Evolutionary conservation across 1,140 invertebrate species (phyloP).

Genomic region (Hypothenemus hampei): DNA sequence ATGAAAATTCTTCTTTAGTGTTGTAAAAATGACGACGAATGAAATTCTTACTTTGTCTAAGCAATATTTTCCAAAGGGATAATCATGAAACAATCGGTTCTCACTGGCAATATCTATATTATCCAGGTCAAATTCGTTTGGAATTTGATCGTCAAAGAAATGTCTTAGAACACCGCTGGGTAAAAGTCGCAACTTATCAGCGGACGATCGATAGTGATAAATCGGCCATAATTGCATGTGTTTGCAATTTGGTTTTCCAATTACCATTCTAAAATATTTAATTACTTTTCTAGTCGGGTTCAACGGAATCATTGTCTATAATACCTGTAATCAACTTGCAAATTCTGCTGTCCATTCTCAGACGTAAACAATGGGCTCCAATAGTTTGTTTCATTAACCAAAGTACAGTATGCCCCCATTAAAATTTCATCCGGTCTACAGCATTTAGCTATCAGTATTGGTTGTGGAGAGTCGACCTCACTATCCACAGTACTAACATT

Average conservation of each 20-base stretch:
- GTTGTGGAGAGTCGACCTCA: not conserved
- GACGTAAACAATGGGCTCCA: constrained; percentile 60
- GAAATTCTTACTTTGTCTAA: constrained; percentile 60
- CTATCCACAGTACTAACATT: not conserved
- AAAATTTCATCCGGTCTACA: constrained; percentile 67
- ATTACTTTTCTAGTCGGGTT: not conserved
- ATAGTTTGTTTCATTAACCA: constrained; percentile 55
- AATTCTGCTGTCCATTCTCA: constrained; percentile 52
- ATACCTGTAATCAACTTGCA: constrained; percentile 46
- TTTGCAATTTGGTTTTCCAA: constrained; percentile 66
- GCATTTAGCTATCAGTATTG: constrained; percentile 65
- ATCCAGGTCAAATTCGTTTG: constrained; percentile 47
- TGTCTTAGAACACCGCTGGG: constrained; percentile 66
- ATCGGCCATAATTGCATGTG: constrained; percentile 66
- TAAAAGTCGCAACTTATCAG: constrained; percentile 61
- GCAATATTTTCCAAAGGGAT: constrained; percentile 69
- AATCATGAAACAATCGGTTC: constrained; percentile 60
- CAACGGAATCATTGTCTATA: not conserved
- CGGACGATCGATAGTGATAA: constrained; percentile 57
- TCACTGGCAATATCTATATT: constrained; percentile 46
- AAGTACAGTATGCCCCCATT: constrained; percentile 59
- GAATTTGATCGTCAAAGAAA: constrained; percentile 52
- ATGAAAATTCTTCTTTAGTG: too few species aligned
- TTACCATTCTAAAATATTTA: constrained; percentile 48
- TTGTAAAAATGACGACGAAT: too few species aligned